Evolutionary conservation across 2,797 vertebrate species (phyloP).

Genomic region (Diceros bicornis): DNA sequence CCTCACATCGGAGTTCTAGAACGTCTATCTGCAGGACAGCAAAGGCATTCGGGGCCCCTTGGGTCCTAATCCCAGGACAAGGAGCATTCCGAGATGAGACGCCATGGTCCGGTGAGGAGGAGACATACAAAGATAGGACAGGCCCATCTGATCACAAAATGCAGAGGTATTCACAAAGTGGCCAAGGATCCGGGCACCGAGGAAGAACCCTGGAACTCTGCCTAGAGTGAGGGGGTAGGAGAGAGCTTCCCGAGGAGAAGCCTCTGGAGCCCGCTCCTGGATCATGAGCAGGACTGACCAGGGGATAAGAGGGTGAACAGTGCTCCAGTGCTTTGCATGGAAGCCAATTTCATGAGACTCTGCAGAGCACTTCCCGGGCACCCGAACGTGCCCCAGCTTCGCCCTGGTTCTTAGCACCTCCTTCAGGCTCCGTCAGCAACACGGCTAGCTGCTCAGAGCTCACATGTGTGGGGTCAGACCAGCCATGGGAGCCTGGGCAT

Average conservation of each 20-base stretch:
- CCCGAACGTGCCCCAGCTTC: too few relatives aligned
- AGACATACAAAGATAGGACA: background rate
- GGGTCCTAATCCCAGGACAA: background rate
- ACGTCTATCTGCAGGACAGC: background rate
- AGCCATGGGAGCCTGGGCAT: background rate
- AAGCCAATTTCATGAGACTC: too few relatives aligned
- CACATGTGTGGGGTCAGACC: too few relatives aligned
- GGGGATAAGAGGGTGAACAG: fast-evolving
- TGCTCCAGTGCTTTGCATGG: too few relatives aligned
- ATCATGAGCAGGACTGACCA: too few relatives aligned
- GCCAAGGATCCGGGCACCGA: fast-evolving
- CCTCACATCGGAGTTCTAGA: background rate
- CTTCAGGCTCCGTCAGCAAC: background rate
- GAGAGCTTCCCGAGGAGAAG: background rate
- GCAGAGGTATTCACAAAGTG: background rate
- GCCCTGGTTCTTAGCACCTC: background rate
- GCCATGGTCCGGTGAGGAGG: background rate
- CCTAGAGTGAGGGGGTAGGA: background rate
- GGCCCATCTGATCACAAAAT: background rate
- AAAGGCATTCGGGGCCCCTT: background rate
- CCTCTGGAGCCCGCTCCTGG: background rate
- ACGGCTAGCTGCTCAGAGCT: background rate
- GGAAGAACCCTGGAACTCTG: background rate
- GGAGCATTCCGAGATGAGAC: background rate
- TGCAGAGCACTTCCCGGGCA: too few relatives aligned